Evolutionary conservation across 2,113 vertebrate genomes (phyloP), one percentile per base, ranked within the genome.

Genomic region (Arenaria interpres): DNA sequence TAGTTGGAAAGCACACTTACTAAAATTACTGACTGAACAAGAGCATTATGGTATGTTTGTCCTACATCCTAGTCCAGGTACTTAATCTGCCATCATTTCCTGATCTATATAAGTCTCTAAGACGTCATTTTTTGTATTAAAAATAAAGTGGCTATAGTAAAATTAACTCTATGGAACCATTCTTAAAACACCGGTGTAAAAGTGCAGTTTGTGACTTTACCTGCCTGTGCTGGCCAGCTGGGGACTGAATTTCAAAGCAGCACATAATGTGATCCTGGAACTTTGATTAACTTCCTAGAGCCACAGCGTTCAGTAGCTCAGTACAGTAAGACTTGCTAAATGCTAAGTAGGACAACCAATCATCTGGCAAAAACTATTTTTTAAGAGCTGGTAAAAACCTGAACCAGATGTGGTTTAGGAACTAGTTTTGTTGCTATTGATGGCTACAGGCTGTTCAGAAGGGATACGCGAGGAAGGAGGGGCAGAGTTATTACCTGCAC

Each of bases 1-100:
- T 33, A 59, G 73, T 48, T 89, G 92, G 72, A 80, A 90, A 94
- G 85, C 88, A 96, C 79, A 63, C 59, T 93, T 91, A 93, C 78
- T 94, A 96, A 90, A 95, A 95, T 87, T 94, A 95, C 79, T 90
- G 89, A 37, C 69, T 53, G 85, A 95, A 93, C 71, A 59, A 67
- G 79, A 75, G 82, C 68, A 94, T 84, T 78, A 43, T 63, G 78
- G 75, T 91, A 71, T 50, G 71, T 66, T 71, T 94, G 96, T 69
- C 93, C 92, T 80, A 94, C 88, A 93, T 90, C 68, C 91, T 35
- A 48, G 67, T 23, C 59, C 84, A 86, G 75, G 76, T 59, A 90
- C 71, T 83, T 93, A 6, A 35, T 92, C 85, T 86, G 79, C 78
- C 7, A 6, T 59, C 8, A 9, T 60, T 84, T 93, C 45, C 79